Evolutionary conservation across 2,113 vertebrate species (phyloP).

Genomic region (Heloderma charlesbogerti): DNA sequence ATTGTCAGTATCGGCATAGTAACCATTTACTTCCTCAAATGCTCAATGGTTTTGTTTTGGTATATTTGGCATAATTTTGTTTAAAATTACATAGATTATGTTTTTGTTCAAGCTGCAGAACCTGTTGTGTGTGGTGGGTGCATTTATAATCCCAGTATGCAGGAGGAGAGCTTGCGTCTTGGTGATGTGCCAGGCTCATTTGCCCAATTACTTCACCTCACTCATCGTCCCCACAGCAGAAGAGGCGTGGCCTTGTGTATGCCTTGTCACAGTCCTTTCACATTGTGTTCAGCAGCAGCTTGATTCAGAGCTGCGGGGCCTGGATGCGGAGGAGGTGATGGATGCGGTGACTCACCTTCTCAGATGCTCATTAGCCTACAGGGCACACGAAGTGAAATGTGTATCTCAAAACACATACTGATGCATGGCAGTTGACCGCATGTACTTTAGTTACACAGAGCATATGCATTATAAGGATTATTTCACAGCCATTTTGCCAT

Average conservation of each 20-base stretch:
- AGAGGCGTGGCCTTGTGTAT: slow-evolving; percentile 40
- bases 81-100: neutral
- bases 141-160: neutral
- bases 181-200: neutral
- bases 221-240: slow-evolving; percentile 19
- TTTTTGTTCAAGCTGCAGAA: neutral
- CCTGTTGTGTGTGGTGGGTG: neutral
- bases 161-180: neutral
- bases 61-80: neutral
- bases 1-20: neutral
- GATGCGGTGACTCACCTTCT: slow-evolving; percentile 45
- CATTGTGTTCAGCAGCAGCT: slow-evolving; percentile 26
- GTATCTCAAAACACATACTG: slow-evolving; percentile 1
- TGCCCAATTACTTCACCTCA: slow-evolving; percentile 47
- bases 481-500: slow-evolving; percentile 7
- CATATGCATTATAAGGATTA: neutral
- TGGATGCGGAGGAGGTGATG: slow-evolving; percentile 24
- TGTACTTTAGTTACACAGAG: neutral
- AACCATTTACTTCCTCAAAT: neutral
- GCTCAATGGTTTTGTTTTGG: neutral
- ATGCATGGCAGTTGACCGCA: neutral
- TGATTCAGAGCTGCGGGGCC: slow-evolving; percentile 49
- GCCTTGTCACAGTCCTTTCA: slow-evolving; percentile 55
- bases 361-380: slow-evolving; percentile 44
- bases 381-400: neutral